Percentiles rank a stretch among this genome's conserved stretches.
phyloP scores from a whole-genome alignment of 2,113 vertebrate species.

The Thinocorus orbignyianus region DNA sequence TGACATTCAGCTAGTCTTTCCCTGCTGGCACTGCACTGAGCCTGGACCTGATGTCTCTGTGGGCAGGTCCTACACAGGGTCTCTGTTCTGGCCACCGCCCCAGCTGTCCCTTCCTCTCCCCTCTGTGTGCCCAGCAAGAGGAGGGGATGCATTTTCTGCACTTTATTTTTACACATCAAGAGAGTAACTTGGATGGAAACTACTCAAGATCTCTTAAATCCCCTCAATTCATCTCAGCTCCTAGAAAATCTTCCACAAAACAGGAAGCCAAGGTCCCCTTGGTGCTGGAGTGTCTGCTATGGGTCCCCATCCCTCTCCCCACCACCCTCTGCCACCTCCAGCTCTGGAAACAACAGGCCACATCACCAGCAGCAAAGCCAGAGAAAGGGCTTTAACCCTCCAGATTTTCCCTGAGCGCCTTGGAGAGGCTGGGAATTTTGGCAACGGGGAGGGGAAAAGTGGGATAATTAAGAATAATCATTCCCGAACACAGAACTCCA shows the following conservation, averaged over 20 bases:
- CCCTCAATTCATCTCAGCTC: neutral
- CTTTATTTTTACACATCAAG: neutral
- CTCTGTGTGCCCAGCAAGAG: neutral
- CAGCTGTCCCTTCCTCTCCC: neutral
- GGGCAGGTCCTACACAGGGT: neutral
- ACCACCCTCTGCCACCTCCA: neutral
- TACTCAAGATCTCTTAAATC: fast-evolving
- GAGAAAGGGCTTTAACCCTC: neutral
- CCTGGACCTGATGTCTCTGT: neutral
- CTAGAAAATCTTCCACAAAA: neutral
- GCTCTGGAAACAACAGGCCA: fast-evolving
- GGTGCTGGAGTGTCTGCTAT: neutral
- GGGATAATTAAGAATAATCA: neutral
- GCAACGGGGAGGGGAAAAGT: neutral
- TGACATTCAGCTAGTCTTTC: neutral
- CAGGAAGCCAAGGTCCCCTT: neutral
- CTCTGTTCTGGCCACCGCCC: neutral
- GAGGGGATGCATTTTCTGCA: neutral
- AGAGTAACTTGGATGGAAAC: neutral
- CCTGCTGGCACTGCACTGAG: neutral
- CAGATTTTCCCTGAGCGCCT: neutral
- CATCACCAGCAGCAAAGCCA: neutral
- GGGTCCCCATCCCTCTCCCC: neutral
- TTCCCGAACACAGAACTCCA: neutral
- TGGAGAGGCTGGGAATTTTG: neutral